These are phyloP conservation scores for Tinea semifulvella DNA, from an alignment of 2,888 invertebrate species.

Conservation along the genomic window DNA sequence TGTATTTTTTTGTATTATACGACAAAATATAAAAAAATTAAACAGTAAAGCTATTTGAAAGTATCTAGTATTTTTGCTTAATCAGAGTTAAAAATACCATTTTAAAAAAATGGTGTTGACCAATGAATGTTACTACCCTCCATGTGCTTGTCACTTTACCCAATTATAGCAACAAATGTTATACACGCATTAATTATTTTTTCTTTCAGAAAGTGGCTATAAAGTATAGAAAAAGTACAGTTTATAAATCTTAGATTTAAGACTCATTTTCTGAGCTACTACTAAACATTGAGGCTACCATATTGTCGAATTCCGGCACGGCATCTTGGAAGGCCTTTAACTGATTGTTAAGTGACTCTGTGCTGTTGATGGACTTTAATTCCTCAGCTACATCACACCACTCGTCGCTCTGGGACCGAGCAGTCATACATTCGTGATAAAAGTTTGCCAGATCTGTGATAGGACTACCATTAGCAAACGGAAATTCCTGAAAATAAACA, in stretches of 20 bases:
- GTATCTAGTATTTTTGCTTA: too few species aligned
- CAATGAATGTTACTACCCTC: too few species aligned
- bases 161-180: too few species aligned
- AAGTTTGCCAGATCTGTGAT: constrained; percentile 81
- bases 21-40: too few species aligned
- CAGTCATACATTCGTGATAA: constrained; percentile 81
- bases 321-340: constrained; percentile 79
- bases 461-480: constrained; percentile 77
- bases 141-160: too few species aligned
- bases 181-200: too few species aligned
- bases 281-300: constrained; percentile 75
- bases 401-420: constrained; percentile 49
- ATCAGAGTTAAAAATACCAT: too few species aligned
- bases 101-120: too few species aligned
- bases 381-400: constrained; percentile 34
- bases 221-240: neutral
- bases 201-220: too few species aligned
- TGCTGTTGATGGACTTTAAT: constrained; percentile 25
- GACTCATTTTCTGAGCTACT: constrained; percentile 35
- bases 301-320: constrained; percentile 78
- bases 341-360: constrained; percentile 73
- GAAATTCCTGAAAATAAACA: constrained; percentile 74
- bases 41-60: too few species aligned
- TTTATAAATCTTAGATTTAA: neutral
- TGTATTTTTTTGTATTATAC: too few species aligned